A percentile compares a stretch with the other conserved stretches of the same genome.
Evolutionary conservation across 1,140 invertebrate species (phyloP).

Genomic region (Rhysida immarginata): DNA sequence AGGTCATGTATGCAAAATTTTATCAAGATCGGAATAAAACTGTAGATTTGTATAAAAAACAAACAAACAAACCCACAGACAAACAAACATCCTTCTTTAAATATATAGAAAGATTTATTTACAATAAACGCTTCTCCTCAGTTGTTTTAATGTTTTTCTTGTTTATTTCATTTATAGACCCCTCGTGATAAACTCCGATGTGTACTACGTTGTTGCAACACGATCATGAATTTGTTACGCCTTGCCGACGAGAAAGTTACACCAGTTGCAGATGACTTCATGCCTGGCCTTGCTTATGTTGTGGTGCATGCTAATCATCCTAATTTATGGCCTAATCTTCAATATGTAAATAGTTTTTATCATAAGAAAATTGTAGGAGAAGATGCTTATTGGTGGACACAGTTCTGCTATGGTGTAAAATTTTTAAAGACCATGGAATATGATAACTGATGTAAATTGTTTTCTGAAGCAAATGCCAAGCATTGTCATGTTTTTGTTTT

Average conservation of each 20-base stretch:
- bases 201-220: conserved; percentile 66
- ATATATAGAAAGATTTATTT: no score
- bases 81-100: no score
- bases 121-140: conserved; percentile 16
- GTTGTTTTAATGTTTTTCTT: conserved; percentile 11
- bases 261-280: conserved; percentile 92
- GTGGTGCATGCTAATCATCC: conserved; percentile 95
- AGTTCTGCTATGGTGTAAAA: conserved; percentile 89
- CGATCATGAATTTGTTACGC: conserved; percentile 77
- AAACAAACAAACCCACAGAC: no score
- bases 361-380: conserved; percentile 68
- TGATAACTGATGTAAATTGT: conserved; percentile 7
- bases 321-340: conserved; percentile 84
- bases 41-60: no score
- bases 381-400: conserved; percentile 96
- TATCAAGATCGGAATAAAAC: no score
- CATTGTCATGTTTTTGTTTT: no score
- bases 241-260: conserved; percentile 58
- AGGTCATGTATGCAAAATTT: no score
- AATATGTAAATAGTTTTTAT: no score
- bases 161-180: conserved; percentile 40
- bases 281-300: conserved; percentile 91
- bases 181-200: conserved; percentile 85
- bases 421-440: conserved; percentile 98
- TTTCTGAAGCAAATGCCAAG: no score